Conservation (phyloP, 2,113 vertebrate species). For the Porphyrio hochstetteri region DNA sequence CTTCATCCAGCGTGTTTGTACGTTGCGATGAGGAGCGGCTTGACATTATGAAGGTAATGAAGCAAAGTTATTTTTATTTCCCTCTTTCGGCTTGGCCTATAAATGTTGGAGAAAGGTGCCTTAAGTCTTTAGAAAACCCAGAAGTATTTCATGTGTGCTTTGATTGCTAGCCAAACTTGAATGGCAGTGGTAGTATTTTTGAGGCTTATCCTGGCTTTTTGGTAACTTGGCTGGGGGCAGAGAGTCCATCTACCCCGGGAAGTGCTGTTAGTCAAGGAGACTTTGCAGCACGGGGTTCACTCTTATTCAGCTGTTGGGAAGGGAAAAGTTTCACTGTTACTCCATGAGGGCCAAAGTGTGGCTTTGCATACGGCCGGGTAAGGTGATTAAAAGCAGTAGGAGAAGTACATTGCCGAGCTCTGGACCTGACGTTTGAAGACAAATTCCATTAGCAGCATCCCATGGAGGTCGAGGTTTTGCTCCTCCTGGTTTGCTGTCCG, state of each 20-base stretch:
- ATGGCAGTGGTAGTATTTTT: background rate
- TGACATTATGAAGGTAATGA: conserved; percentile 96
- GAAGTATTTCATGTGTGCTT: background rate
- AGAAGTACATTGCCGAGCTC: background rate
- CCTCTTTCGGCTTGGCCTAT: background rate
- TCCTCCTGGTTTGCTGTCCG: background rate
- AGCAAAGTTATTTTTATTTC: background rate
- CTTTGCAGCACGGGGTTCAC: background rate
- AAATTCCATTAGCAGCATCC: background rate
- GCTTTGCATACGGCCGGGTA: background rate
- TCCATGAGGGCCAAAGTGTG: background rate
- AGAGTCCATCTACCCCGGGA: background rate
- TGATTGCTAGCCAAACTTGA: background rate
- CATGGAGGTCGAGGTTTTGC: background rate
- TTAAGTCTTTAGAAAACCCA: background rate
- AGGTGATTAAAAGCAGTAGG: background rate
- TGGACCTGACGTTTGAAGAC: background rate
- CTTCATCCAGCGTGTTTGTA: conserved; percentile 96
- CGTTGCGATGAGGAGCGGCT: conserved; percentile 96
- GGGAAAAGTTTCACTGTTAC: background rate
- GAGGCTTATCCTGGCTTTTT: background rate
- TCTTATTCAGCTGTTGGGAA: background rate
- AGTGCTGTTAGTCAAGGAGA: background rate
- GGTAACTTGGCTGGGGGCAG: background rate
- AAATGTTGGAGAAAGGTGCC: background rate